These are phyloP conservation scores for Echinops telfairi DNA, from an alignment of 2,113 vertebrate genomes.

Conservation along the genomic window DNA sequence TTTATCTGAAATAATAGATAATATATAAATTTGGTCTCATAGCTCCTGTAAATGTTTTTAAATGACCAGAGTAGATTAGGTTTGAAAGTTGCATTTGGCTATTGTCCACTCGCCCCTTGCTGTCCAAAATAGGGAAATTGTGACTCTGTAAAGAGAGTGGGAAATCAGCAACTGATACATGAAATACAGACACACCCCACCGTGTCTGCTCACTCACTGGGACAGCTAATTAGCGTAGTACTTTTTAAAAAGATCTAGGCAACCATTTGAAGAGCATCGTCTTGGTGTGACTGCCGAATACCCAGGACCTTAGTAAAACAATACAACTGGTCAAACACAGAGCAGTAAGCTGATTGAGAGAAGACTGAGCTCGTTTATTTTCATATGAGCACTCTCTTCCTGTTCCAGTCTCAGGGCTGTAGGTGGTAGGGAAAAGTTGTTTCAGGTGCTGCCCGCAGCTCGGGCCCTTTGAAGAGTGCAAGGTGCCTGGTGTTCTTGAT, in stretches of 20 bases:
- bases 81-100: slow-evolving; percentile 68
- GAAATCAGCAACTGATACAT: slow-evolving; percentile 74
- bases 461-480: slow-evolving; percentile 78
- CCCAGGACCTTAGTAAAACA: slow-evolving; percentile 75
- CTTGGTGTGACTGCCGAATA: slow-evolving; percentile 75
- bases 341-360: slow-evolving; percentile 83
- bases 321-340: slow-evolving; percentile 74
- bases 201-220: slow-evolving; percentile 58
- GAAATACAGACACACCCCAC: slow-evolving; percentile 65
- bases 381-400: slow-evolving; percentile 82
- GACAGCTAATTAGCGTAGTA: slow-evolving; percentile 69
- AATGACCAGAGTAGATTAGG: slow-evolving; percentile 69
- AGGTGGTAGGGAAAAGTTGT: slow-evolving; percentile 85
- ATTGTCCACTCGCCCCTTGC: slow-evolving; percentile 66
- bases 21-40: slow-evolving; percentile 79
- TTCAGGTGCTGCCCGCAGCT: slow-evolving; percentile 85
- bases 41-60: slow-evolving; percentile 70
- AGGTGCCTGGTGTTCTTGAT: slow-evolving; percentile 78
- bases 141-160: slow-evolving; percentile 68
- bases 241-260: background rate
- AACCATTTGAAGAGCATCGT: slow-evolving; percentile 74
- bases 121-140: slow-evolving; percentile 72
- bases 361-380: slow-evolving; percentile 83
- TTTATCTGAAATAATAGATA: slow-evolving; percentile 82
- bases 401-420: slow-evolving; percentile 64